A percentile compares a stretch with the other conserved stretches of the same genome.
phyloP scores from a whole-genome alignment of 30 jellyfish, hydroid and myxozoan species.

The Turritopsis dohrnii region DNA sequence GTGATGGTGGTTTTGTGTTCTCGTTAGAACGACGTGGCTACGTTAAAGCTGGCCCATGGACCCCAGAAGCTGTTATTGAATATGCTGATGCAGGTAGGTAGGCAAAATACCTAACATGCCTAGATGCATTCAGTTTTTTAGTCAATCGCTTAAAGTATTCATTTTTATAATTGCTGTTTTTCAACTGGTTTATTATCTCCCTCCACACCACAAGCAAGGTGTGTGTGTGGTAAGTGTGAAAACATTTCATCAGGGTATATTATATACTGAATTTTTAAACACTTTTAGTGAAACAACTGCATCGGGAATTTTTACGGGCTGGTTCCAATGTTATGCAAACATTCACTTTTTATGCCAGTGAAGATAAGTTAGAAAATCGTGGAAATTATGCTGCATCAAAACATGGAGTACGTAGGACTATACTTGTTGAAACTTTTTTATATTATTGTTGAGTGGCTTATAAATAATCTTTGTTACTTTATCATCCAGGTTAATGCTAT shows the following conservation, averaged over 20 bases:
- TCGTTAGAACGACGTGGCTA: conserved; percentile 91
- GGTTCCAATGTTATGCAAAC: conserved; percentile 98
- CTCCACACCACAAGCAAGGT: too few relatives aligned
- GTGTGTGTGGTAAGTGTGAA: too few relatives aligned
- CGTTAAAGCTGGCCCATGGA: conserved; percentile 95
- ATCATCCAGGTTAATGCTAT: conserved; percentile 54
- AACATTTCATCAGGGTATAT: too few relatives aligned
- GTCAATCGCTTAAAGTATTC: neutral
- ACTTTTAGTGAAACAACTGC: conserved; percentile 69
- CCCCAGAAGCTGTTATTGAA: conserved; percentile 92
- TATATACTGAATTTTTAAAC: neutral
- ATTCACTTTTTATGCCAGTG: conserved; percentile 90
- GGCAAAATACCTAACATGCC: too few relatives aligned
- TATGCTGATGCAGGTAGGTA: conserved; percentile 82
- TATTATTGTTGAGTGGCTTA: neutral
- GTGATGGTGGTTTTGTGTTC: conserved; percentile 97
- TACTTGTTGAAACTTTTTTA: neutral
- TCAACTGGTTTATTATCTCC: too few relatives aligned
- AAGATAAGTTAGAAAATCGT: conserved; percentile 77
- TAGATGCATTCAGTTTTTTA: too few relatives aligned
- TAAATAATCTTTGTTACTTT: neutral
- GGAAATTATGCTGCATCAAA: conserved; percentile 68
- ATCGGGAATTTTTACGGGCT: conserved; percentile 87
- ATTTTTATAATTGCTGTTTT: neutral
- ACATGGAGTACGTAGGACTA: conserved; percentile 47